Base-by-base conservation (phyloP, 2,797 vertebrate genomes). In the Cephalopachus bancanus region DNA sequence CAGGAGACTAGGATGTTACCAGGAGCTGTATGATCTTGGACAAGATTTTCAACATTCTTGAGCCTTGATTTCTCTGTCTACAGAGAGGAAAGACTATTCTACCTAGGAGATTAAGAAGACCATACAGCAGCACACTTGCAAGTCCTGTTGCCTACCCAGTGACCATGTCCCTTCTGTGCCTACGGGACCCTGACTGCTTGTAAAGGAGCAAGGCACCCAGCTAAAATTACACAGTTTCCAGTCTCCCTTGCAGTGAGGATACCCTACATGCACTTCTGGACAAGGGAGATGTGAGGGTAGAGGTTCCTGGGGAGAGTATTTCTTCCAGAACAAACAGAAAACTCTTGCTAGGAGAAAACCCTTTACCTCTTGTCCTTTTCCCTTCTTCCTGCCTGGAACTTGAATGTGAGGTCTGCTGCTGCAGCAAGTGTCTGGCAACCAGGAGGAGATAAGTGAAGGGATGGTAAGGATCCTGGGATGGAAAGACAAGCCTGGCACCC, bases 101-200 rank as follows among this genome's bases (percentile, higher is more conserved):
- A 5, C 67, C 7, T 24, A 10, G 78, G 49, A 53, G 57, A 14
- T 6, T 8, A 37, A 11, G 19, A 17, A 3, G 17, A 7, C 49
- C n/a, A 5, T 8, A 22, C 4, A 6, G 20, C 30, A 24, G 16
- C 30, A 53, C 3, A 1, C n/a, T 20, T 6, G 30, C 0, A 44
- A 10, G 20, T 16, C 14, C 5, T 2, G 26, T 3, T 1, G 22
- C 4, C 53, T 1, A 17, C 19, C 24, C n/a, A 14, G n/a, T 16
- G 10, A 0, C n/a, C 14, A 12, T 2, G 10, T 19, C 28, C 28
- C 55, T 53, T 33, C 30, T 51, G 44, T 57, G 60, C 19, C 20
- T 2, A n/a, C 26, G 37, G 59, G 33, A 57, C 17, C 10, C 49
- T 49, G 33, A 26, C 15, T 62, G 12, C 65, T 28, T 4, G 33